A percentile compares a stretch with the other conserved stretches of the same genome.
phyloP scores from a whole-genome alignment of 53 echinoderm and acorn worm genomes.

The Astropecten irregularis region DNA sequence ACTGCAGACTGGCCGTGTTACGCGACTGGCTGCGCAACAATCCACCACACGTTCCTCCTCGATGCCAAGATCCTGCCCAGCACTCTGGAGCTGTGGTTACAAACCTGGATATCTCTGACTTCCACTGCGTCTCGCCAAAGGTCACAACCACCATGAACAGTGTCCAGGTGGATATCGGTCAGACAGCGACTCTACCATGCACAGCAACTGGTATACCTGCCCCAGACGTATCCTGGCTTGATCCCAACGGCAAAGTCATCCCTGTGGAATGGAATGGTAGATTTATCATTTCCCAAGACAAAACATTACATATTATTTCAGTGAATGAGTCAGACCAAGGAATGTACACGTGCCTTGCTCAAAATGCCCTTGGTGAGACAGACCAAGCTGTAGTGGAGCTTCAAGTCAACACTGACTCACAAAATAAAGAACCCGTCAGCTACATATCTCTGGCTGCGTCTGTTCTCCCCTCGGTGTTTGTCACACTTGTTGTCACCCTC shows the following conservation, averaged over 20 bases:
- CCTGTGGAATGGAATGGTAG: not conserved
- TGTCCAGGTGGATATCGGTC: not conserved
- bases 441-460: not conserved
- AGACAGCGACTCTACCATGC: not conserved
- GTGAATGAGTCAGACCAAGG: not conserved
- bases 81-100: not conserved
- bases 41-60: not conserved
- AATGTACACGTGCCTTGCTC: not conserved
- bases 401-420: too few relatives aligned
- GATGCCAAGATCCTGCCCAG: not conserved
- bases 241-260: not conserved
- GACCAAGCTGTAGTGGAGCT: not conserved
- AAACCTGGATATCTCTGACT: not conserved
- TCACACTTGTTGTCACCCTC: conserved; percentile 4
- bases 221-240: conserved; percentile 7
- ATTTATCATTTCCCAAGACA: not conserved
- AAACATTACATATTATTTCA: not conserved
- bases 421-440: too few relatives aligned
- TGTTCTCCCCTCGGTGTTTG: conserved; percentile 1
- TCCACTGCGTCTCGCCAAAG: conserved; percentile 5
- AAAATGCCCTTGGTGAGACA: not conserved
- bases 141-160: not conserved
- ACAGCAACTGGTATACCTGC: conserved; percentile 25
- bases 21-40: conserved; percentile 52
- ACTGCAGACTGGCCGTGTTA: conserved; percentile 64